Base-by-base conservation (phyloP, 2,113 vertebrate genomes). In the Alces alces region DNA sequence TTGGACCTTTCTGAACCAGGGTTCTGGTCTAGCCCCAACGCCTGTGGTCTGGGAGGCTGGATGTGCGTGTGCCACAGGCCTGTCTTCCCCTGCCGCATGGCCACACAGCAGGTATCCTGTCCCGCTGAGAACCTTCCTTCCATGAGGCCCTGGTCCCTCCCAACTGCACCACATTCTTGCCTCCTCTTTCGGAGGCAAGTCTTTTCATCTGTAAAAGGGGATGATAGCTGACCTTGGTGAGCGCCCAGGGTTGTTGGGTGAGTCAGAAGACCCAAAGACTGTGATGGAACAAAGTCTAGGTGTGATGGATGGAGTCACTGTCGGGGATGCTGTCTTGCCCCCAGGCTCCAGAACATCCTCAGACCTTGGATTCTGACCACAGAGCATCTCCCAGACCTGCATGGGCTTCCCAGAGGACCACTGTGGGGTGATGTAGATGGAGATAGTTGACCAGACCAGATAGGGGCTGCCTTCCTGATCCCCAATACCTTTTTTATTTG, bases 391-490 rank as follows among this genome's bases (percentile, higher is more conserved):
- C 47, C 21, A 15, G 36, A 78, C 8, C 33, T 14, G 82, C 3
- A 2, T 1, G 13, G n/a, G 19, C 57, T 86, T 85, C n/a, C 14
- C 39, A 9, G 7, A 36, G 5, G 55, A 50, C 55, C 84, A 6
- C 58, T 43, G 23, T 64, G 39, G 14, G 7, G 5, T 4, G 4
- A 27, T 14, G 5, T 83, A 7, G 28, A 39, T 0, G 0, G 17
- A 16, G 52, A 43, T 14, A 4, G 7, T 43, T 70, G 58, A 28
- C 64, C 50, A 60, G 61, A 57, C 73, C 28, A 19, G 1, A 14
- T 45, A 83, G 80, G 61, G 66, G 6, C 57, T 14, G 5, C 50
- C 15, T 79, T 58, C 14, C 1, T 0, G 52, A 33, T 43, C 33
- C 43, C 60, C 27, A 33, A 21, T 33, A 21, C 10, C 57, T 27